Percentiles rank a stretch among this genome's conserved stretches.
Evolutionary conservation across 2,888 invertebrate genomes (phyloP).

Genomic region (Dinocampus coccinellae): DNA sequence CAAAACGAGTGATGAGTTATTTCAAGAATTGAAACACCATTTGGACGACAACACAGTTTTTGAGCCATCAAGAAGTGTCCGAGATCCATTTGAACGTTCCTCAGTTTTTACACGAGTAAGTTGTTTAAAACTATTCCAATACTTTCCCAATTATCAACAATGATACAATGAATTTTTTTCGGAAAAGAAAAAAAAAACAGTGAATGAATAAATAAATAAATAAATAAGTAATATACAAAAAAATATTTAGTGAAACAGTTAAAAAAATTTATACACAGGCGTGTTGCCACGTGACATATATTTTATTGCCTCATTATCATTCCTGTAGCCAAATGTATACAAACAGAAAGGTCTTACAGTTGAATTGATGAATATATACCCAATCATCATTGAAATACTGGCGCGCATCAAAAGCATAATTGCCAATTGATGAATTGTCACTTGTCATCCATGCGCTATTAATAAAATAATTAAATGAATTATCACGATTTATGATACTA

Average conservation of each 20-base stretch:
- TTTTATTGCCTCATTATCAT: not conserved
- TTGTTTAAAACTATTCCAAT: slow-evolving; percentile 15
- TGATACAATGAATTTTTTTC: no score
- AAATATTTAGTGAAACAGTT: not conserved
- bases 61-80: slow-evolving; percentile 11
- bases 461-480: not conserved
- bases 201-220: not conserved
- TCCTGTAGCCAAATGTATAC: not conserved
- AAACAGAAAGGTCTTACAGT: not conserved
- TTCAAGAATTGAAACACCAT: slow-evolving; percentile 62
- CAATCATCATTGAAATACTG: not conserved
- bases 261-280: not conserved
- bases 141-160: not conserved
- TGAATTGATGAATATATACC: not conserved
- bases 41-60: slow-evolving; percentile 58
- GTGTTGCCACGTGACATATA: not conserved
- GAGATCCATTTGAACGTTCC: slow-evolving; percentile 25
- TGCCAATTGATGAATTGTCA: not conserved
- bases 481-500: not conserved
- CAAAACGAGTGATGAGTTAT: slow-evolving; percentile 61
- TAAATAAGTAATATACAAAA: not conserved
- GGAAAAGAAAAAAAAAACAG: no score
- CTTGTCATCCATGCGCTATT: not conserved
- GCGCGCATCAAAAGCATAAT: not conserved
- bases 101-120: slow-evolving; percentile 56